Percentiles rank a stretch among this genome's conserved stretches.
These are phyloP conservation scores for Aselliscus stoliczkanus DNA, from an alignment of 2,797 vertebrate genomes.

Conservation along the genomic window DNA sequence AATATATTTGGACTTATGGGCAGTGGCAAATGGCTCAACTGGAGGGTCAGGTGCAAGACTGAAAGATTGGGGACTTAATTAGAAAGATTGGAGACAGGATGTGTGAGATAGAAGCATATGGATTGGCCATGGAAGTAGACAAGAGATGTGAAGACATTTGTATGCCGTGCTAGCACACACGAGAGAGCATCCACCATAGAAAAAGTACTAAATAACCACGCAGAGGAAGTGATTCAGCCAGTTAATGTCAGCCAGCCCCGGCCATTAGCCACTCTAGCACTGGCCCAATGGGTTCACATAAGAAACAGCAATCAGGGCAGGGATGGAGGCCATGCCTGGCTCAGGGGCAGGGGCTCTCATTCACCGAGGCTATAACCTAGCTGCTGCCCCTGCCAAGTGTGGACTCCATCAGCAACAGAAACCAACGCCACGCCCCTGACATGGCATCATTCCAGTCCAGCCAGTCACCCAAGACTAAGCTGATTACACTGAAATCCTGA, in stretches of 20 bases:
- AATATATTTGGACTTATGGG: neutral
- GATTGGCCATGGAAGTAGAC: too few relatives aligned
- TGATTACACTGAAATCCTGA: too few relatives aligned
- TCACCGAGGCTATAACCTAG: too few relatives aligned
- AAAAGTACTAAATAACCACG: neutral
- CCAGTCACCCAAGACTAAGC: too few relatives aligned
- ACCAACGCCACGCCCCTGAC: too few relatives aligned
- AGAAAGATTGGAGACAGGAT: neutral
- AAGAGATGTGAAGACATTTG: neutral
- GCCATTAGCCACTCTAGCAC: neutral
- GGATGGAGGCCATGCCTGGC: too few relatives aligned
- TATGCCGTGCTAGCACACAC: neutral
- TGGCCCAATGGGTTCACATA: neutral
- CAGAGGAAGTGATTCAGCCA: neutral
- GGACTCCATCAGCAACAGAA: too few relatives aligned
- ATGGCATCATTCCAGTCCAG: too few relatives aligned
- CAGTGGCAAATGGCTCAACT: neutral
- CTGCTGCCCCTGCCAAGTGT: too few relatives aligned
- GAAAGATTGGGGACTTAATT: neutral
- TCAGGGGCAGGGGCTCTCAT: too few relatives aligned
- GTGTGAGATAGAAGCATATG: accelerated
- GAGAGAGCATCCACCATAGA: neutral
- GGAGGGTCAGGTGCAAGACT: neutral
- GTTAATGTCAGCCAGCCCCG: neutral
- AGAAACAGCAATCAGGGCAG: neutral